Conservation (phyloP, 1,140 invertebrate species). For the Ctenoplectra terminalis region DNA sequence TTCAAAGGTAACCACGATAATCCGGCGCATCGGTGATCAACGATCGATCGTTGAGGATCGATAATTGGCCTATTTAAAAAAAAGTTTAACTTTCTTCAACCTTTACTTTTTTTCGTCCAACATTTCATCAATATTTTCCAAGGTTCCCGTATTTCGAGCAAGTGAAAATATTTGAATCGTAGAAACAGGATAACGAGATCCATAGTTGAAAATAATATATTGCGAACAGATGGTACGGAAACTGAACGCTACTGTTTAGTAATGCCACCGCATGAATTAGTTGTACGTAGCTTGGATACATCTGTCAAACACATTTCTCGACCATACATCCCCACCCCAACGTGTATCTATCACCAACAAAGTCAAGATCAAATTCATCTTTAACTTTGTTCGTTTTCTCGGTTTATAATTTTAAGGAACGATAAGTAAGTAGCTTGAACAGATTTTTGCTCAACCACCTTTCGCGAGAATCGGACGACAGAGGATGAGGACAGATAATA, state of each 20-base stretch:
- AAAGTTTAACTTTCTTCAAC: no score
- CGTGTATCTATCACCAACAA: not conserved
- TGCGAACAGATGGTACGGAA: not conserved
- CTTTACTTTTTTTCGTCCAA: no score
- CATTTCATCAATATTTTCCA: no score
- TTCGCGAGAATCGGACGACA: no score
- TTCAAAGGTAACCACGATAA: no score
- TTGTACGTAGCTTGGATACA: constrained; percentile 29
- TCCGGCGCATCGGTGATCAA: not conserved
- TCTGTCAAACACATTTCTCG: constrained; percentile 40
- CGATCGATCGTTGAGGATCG: no score
- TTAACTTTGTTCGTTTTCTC: not conserved
- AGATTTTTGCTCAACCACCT: no score
- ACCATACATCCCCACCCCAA: no score
- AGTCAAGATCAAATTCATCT: constrained; percentile 6
- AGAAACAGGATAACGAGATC: not conserved
- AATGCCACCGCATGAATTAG: not conserved
- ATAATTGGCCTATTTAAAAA: no score
- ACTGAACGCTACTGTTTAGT: no score
- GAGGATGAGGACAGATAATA: no score
- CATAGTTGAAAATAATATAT: not conserved
- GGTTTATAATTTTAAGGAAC: not conserved
- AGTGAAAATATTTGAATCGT: not conserved
- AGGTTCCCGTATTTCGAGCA: not conserved
- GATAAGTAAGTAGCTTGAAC: no score